A percentile compares a stretch with the other conserved stretches of the same genome.
Conservation (phyloP, 1,140 invertebrate species). For the Drosophila murphyi region DNA sequence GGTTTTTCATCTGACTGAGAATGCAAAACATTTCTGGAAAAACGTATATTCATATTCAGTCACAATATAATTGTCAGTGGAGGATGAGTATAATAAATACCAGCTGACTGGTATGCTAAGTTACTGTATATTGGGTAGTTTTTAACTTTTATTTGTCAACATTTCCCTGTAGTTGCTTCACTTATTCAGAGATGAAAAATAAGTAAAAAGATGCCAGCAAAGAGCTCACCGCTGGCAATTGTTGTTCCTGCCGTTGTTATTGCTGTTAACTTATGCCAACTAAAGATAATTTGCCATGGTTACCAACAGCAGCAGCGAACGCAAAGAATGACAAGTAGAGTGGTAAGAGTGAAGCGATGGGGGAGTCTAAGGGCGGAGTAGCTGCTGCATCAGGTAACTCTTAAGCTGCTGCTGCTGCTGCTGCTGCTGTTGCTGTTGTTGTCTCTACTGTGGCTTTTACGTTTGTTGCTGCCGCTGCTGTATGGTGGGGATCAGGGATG, state of each 20-base stretch:
- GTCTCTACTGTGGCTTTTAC: constrained; percentile 69
- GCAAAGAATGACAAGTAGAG: constrained; percentile 49
- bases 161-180: constrained; percentile 24
- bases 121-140: constrained; percentile 42
- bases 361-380: neutral
- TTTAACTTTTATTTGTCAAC: constrained; percentile 71
- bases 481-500: neutral
- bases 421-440: constrained; percentile 12
- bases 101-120: constrained; percentile 19
- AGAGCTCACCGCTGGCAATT: constrained; percentile 36
- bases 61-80: neutral
- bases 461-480: constrained; percentile 70
- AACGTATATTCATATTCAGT: neutral
- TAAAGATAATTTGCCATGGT: constrained; percentile 79
- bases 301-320: constrained; percentile 66
- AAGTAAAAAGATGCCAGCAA: constrained; percentile 47
- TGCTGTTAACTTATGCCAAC: constrained; percentile 78
- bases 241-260: constrained; percentile 36
- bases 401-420: constrained; percentile 53
- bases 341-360: neutral
- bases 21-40: neutral
- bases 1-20: neutral
- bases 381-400: constrained; percentile 68
- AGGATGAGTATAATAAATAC: constrained; percentile 9
- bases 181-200: constrained; percentile 48